Percentiles rank a stretch among this genome's conserved stretches.
Conservation (phyloP, 2,797 vertebrate genomes). For the Chelon auratus region DNA sequence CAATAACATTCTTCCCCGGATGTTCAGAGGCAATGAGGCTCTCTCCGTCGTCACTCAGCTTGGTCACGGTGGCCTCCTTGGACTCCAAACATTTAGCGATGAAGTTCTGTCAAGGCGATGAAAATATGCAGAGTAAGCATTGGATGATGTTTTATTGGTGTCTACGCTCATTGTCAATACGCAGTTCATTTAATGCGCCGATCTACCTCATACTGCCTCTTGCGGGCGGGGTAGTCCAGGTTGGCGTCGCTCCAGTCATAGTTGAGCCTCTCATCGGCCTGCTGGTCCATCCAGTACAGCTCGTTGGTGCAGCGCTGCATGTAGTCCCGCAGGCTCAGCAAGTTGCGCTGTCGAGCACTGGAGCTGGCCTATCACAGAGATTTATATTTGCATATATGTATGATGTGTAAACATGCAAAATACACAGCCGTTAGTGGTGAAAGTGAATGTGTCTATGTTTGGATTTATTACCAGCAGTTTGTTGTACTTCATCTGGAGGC, state of each 20-base stretch:
- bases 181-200: no score
- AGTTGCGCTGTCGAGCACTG: slow-evolving; percentile 88
- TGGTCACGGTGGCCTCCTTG: slow-evolving; percentile 92
- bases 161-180: neutral
- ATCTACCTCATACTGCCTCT: slow-evolving; percentile 94
- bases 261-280: slow-evolving; percentile 90
- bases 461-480: slow-evolving; percentile 90
- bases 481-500: slow-evolving; percentile 90
- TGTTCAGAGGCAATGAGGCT: slow-evolving; percentile 87
- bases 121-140: neutral
- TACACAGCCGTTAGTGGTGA: neutral
- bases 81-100: slow-evolving; percentile 94
- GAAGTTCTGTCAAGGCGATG: slow-evolving; percentile 86
- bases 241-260: slow-evolving; percentile 97
- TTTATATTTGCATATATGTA: neutral
- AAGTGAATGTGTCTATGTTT: neutral
- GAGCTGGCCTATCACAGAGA: slow-evolving; percentile 78
- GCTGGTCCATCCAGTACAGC: slow-evolving; percentile 99
- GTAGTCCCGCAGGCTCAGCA: slow-evolving; percentile 92
- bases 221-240: slow-evolving; percentile 92
- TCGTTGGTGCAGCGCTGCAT: slow-evolving; percentile 99
- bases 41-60: slow-evolving; percentile 92
- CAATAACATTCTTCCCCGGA: slow-evolving; percentile 91
- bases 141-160: neutral
- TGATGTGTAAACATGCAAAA: neutral